Evolutionary conservation across 1,140 invertebrate species (phyloP), one percentile per base, ranked within the genome.

Genomic region (Laodelphax striatellus): DNA sequence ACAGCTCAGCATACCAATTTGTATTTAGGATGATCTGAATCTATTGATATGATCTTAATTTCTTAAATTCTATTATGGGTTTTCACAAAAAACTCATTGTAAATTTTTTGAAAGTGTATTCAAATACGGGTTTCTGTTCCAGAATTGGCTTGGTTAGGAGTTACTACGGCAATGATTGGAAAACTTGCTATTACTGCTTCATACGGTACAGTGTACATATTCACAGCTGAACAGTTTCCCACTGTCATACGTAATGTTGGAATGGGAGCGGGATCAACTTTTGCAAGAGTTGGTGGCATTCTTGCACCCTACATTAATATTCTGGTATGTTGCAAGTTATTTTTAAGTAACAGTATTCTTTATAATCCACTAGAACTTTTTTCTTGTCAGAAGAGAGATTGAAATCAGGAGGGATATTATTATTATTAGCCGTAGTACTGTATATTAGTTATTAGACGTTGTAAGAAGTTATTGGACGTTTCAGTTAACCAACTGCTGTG

Each of bases 171-270:
- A 8, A 90, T 92, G 86, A 70, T 87, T 46, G 88, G 86, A 9
- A 92, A 92, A 75, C 76, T 92, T 64, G 84, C 85, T 14, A 90
- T 91, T 55, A 90, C 88, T 0, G 81, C 86, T 0, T 86, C 87
- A 8, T 92, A 88, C 68, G 86, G 83, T 28, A 82, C 87, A 1
- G 81, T 91, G 31, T 92, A 90, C 67, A 78, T 92, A 46, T 89
- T 86, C 68, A 85, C 89, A 10, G 82, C 84, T 6, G 90, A 93
- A 74, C 84, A 90, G 67, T 91, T 89, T 67, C 90, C 90, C 1
- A 92, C 90, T 1, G 82, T 87, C 8, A 82, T 93, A 42, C 76
- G 90, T 57, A 91, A 88, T 68, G 83, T 86, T 46, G 88, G 81
- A 11, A 70, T 92, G 61, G 90, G 89, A 2, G 82, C 85, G 4